A percentile compares a stretch with the other conserved stretches of the same genome.
phyloP scores from a whole-genome alignment of 2,797 vertebrate species.

The Micromesistius poutassou region DNA sequence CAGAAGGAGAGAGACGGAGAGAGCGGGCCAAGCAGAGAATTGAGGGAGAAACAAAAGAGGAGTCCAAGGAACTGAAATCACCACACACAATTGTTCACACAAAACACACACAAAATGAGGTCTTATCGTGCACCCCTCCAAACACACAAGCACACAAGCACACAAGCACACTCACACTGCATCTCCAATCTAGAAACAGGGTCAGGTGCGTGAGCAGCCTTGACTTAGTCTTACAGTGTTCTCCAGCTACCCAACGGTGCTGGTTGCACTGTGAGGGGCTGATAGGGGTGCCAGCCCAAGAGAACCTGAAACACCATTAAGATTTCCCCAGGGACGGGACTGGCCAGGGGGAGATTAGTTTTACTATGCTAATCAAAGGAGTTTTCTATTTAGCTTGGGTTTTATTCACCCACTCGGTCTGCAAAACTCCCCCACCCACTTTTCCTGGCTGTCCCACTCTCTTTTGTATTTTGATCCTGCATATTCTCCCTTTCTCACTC shows the following conservation, averaged over 20 bases:
- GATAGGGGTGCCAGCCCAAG: slow-evolving; percentile 31
- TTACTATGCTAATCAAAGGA: slow-evolving; percentile 65
- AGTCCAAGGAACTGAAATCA: too few relatives aligned
- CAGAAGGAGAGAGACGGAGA: too few relatives aligned
- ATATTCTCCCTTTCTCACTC: slow-evolving; percentile 23
- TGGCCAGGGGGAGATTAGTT: slow-evolving; percentile 59
- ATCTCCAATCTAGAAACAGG: not conserved
- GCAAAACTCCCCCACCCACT: slow-evolving; percentile 34
- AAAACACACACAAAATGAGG: too few relatives aligned
- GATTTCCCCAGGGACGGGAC: slow-evolving; percentile 43
- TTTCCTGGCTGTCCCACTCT: slow-evolving; percentile 21
- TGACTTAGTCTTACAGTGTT: slow-evolving; percentile 19
- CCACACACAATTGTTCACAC: too few relatives aligned
- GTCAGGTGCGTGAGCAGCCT: slow-evolving; percentile 1
- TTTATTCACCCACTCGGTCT: slow-evolving; percentile 56
- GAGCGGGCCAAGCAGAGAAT: too few relatives aligned
- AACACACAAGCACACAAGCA: too few relatives aligned
- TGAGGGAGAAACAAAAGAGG: too few relatives aligned
- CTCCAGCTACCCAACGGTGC: slow-evolving; percentile 23
- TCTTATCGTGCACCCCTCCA: too few relatives aligned
- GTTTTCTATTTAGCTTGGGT: slow-evolving; percentile 66
- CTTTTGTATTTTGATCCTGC: not conserved
- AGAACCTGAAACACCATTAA: slow-evolving; percentile 47
- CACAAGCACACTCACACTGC: slow-evolving; percentile 10
- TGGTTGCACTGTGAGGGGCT: slow-evolving; percentile 37